A percentile compares a stretch with the other conserved stretches of the same genome.
phyloP scores from a whole-genome alignment of 2,888 invertebrate genomes.

The Folsomia candida region DNA sequence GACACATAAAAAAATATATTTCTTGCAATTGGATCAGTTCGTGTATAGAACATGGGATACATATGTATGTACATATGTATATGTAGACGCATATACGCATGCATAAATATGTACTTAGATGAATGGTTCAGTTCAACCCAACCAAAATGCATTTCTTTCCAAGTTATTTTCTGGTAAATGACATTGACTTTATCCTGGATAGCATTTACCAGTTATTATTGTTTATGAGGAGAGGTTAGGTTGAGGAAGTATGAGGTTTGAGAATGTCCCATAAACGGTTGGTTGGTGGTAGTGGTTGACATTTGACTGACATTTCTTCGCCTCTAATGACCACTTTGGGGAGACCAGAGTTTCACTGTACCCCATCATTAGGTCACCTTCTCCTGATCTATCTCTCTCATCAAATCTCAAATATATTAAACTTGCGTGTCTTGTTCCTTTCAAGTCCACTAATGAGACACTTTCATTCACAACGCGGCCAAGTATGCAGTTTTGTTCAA shows the following conservation, averaged over 20 bases:
- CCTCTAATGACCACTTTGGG: conserved; percentile 51
- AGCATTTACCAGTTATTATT: background rate
- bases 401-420: background rate
- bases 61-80: too few relatives aligned
- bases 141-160: too few relatives aligned
- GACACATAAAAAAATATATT: too few relatives aligned
- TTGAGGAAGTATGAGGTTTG: background rate
- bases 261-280: background rate
- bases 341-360: conserved; percentile 41
- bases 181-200: background rate
- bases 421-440: too few relatives aligned
- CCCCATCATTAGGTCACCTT: conserved; percentile 23
- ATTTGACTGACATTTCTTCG: conserved; percentile 52
- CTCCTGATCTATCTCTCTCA: background rate
- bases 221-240: background rate
- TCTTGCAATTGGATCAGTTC: too few relatives aligned
- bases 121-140: too few relatives aligned
- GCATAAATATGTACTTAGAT: too few relatives aligned
- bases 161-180: background rate
- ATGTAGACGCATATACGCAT: too few relatives aligned
- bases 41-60: too few relatives aligned
- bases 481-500: too few relatives aligned
- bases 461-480: too few relatives aligned
- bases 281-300: conserved; percentile 33
- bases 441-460: too few relatives aligned